Evolutionary conservation across 2,888 invertebrate genomes (phyloP).

Genomic region (Macrosiphum euphorbiae): DNA sequence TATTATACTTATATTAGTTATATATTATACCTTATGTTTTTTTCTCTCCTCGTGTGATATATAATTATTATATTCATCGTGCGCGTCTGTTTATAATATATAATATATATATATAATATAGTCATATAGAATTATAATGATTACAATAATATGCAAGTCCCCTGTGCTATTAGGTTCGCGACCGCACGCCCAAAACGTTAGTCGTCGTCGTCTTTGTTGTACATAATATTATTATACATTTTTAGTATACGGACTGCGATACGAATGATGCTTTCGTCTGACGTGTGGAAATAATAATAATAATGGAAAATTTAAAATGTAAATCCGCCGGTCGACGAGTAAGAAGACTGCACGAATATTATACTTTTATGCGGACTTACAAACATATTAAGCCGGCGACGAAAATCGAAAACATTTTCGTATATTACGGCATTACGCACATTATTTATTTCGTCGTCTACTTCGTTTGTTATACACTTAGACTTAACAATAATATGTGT

Average conservation of each 20-base stretch:
- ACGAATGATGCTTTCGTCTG: neutral
- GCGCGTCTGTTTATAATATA: neutral
- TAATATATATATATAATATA: neutral
- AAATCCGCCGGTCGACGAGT: neutral
- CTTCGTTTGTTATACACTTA: neutral
- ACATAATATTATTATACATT: neutral
- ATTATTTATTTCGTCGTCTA: neutral
- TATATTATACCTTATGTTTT: neutral
- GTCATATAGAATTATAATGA: neutral
- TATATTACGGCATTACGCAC: neutral
- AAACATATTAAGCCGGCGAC: neutral
- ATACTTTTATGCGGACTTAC: neutral
- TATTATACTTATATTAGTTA: neutral
- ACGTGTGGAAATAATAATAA: neutral
- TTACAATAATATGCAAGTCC: neutral
- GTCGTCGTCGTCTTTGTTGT: neutral
- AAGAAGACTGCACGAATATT: neutral
- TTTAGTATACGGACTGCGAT: neutral
- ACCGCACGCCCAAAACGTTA: neutral
- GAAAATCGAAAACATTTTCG: neutral
- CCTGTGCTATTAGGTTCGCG: slow-evolving; percentile 8
- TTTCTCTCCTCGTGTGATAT: neutral
- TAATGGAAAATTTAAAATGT: neutral
- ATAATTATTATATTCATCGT: neutral
- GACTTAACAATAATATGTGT: no score